phyloP scores from a whole-genome alignment of 2,888 invertebrate genomes.

The Argyra leucocephala region DNA sequence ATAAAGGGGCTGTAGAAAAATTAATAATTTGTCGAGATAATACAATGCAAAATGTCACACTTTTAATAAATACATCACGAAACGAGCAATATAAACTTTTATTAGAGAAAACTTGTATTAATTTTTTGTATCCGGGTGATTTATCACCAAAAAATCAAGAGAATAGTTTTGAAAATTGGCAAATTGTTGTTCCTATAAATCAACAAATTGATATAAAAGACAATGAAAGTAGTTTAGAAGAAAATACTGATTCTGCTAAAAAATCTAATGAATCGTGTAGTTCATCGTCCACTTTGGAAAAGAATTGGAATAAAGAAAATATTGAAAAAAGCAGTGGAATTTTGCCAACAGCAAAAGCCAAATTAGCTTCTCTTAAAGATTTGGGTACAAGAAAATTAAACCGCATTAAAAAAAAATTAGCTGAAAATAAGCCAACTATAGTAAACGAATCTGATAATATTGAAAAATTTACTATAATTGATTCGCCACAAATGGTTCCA shows the following conservation, averaged over 20 bases:
- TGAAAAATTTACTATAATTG: conserved; percentile 27
- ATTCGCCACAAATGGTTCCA: conserved; percentile 40
- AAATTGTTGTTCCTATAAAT: conserved; percentile 41
- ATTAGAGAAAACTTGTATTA: conserved; percentile 65
- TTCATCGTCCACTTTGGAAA: conserved; percentile 13
- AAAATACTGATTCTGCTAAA: background rate
- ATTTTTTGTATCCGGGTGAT: conserved; percentile 58
- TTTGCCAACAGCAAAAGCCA: conserved; percentile 45
- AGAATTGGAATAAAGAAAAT: conserved; percentile 1
- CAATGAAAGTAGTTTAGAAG: conserved; percentile 9
- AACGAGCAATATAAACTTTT: conserved; percentile 73
- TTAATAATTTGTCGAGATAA: conserved; percentile 56
- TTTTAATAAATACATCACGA: conserved; percentile 48
- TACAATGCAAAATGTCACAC: conserved; percentile 49
- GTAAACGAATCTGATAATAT: background rate
- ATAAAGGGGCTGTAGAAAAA: conserved; percentile 40
- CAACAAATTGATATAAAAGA: background rate
- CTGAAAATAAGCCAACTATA: background rate
- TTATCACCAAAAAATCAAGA: conserved; percentile 35
- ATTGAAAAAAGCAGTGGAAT: background rate
- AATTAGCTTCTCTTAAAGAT: conserved; percentile 56
- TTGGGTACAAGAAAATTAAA: conserved; percentile 60
- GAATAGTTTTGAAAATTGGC: conserved; percentile 34
- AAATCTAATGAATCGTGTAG: background rate
- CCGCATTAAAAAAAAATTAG: conserved; percentile 50